phyloP scores from a whole-genome alignment of 53 echinoderm and acorn worm species.

The Mesocentrotus franciscanus region DNA sequence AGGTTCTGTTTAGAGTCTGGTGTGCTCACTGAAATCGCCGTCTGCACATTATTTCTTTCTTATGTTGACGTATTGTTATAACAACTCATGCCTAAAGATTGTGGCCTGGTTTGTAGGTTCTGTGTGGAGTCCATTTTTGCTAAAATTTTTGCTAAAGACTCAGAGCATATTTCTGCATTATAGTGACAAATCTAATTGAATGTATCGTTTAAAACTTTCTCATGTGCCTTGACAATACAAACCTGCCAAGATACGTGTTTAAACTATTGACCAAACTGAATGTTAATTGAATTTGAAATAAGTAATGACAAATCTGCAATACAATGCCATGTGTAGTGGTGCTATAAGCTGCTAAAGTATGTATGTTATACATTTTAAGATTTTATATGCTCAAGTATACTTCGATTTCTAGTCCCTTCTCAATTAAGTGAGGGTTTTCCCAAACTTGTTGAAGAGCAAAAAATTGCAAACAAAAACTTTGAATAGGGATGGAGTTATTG shows the following conservation, averaged over 20 bases:
- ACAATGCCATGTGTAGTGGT: background rate
- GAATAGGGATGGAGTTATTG: background rate
- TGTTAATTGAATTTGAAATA: background rate
- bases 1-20: no score
- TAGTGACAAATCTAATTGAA: background rate
- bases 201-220: background rate
- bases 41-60: no score
- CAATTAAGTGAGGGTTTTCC: no score
- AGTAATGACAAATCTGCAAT: background rate
- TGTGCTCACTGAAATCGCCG: no score
- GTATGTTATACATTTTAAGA: background rate
- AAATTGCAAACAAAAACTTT: background rate
- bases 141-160: no score
- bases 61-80: no score
- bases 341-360: background rate
- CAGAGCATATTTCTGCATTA: background rate
- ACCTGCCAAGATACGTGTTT: background rate
- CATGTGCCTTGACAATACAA: background rate
- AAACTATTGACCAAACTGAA: background rate
- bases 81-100: no score
- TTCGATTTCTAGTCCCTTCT: background rate
- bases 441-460: no score
- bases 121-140: no score
- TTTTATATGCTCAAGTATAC: background rate
- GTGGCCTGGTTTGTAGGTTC: no score